phyloP scores from a whole-genome alignment of 2,797 vertebrate genomes.

The Alfaro cultratus region DNA sequence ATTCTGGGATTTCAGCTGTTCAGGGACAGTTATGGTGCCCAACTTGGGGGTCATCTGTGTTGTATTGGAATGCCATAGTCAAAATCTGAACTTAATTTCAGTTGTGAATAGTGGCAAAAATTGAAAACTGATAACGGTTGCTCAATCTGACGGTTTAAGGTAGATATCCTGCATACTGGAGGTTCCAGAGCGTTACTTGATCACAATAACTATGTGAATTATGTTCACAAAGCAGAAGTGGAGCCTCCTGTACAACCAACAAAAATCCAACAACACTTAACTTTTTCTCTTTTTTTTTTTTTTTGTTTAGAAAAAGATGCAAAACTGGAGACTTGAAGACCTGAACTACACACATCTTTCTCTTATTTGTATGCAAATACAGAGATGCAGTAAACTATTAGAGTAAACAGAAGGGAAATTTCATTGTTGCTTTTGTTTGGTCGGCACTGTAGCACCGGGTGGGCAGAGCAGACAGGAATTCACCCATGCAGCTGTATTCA shows the following conservation, averaged over 20 bases:
- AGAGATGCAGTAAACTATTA: conserved; percentile 36
- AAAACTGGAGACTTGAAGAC: conserved; percentile 6
- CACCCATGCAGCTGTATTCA: conserved; percentile 54
- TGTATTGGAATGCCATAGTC: not conserved
- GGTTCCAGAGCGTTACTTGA: conserved; percentile 11
- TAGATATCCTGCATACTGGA: conserved; percentile 13
- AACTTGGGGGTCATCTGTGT: too few relatives aligned
- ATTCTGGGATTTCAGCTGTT: too few relatives aligned
- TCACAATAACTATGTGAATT: not conserved
- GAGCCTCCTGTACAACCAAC: too few relatives aligned
- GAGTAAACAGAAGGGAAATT: conserved; percentile 28
- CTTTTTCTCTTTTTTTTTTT: not conserved
- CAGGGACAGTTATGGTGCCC: too few relatives aligned
- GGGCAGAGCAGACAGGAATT: conserved; percentile 69
- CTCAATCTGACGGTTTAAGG: not conserved
- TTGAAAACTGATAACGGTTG: not conserved
- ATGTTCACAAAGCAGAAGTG: too few relatives aligned
- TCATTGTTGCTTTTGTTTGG: conserved; percentile 28
- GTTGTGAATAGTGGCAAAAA: not conserved
- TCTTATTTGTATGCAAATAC: conserved; percentile 74
- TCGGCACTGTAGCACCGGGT: conserved; percentile 34
- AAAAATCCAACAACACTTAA: too few relatives aligned
- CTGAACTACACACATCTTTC: conserved; percentile 45
- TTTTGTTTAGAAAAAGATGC: not conserved
- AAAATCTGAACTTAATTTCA: not conserved